Evolutionary conservation across 2,113 vertebrate genomes (phyloP), one percentile per base, ranked within the genome.

Genomic region (Triplophysa rosa): DNA sequence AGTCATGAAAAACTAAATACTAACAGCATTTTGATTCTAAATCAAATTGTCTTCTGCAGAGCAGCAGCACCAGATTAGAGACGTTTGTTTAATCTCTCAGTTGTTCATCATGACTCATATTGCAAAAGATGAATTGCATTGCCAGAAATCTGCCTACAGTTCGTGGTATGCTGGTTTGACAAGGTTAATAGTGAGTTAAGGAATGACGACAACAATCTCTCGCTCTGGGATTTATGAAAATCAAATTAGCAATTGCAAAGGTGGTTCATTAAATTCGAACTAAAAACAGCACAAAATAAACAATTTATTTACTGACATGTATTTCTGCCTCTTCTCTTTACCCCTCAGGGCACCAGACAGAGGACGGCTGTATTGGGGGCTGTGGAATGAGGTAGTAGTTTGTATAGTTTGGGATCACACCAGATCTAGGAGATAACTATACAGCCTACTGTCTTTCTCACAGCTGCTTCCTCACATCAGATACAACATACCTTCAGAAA

Each of bases 361-460:
- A 47, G 52, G 65, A 54, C 65, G 19, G 14, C 63, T 49, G 49
- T 77, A 54, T 33, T 63, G 86, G 90, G 81, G 81, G 87, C 91
- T 94, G 92, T 94, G 94, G 92, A 94, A 82, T 96, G 95, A 97
- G 95, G 95, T 97, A 97, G 95, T 97, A 96, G 95, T 95, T 97
- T 97, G 95, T 96, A 96, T 96, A 96, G 95, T 96, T 96, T 95
- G 93, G 94, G 95, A 95, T 96, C 95, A 96, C 91, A 97, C 92
- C 95, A 95, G 95, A 95, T 96, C 94, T 95, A 90, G 95, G 95
- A 96, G 95, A 96, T 96, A 96, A 96, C 95, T 97, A 96, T 96
- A 95, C 95, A 96, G 92, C 93, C 95, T 96, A 96, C 95, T 97
- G 95, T 96, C 95, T 96, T 97, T 95, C 95, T 91, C 90, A 93